These are phyloP conservation scores for Caenorhabditis sp. DNA, from an alignment of 2,888 invertebrate genomes.

Conservation along the genomic window DNA sequence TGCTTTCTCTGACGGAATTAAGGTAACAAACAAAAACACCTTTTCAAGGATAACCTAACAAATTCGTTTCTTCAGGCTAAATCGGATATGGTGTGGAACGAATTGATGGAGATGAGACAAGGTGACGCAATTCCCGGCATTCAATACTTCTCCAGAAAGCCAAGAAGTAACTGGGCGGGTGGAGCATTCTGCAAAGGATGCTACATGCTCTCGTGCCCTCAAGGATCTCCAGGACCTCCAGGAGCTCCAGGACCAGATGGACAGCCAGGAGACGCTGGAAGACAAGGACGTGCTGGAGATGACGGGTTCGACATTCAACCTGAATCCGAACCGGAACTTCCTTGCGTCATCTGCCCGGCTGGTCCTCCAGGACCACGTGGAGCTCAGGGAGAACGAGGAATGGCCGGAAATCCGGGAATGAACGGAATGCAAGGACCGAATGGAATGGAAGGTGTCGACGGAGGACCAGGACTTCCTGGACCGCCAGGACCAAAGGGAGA, in stretches of 20 bases:
- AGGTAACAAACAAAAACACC: slow-evolving; percentile 29
- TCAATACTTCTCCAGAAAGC: slow-evolving; percentile 69
- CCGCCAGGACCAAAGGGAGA: slow-evolving; percentile 62
- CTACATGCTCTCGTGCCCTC: slow-evolving; percentile 73
- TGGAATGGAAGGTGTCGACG: slow-evolving; percentile 73
- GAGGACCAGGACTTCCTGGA: slow-evolving; percentile 70
- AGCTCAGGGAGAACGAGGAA: slow-evolving; percentile 78
- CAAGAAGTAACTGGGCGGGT: slow-evolving; percentile 62
- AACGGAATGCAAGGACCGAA: slow-evolving; percentile 68
- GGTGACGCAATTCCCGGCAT: slow-evolving; percentile 37
- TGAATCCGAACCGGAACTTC: slow-evolving; percentile 76
- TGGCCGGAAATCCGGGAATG: slow-evolving; percentile 68
- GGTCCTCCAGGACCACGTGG: slow-evolving; percentile 79
- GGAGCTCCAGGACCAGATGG: slow-evolving; percentile 76
- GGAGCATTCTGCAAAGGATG: slow-evolving; percentile 72
- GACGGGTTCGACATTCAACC: slow-evolving; percentile 78
- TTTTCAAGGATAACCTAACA: too few species aligned
- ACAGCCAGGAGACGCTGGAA: slow-evolving; percentile 73
- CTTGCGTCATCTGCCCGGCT: slow-evolving; percentile 78
- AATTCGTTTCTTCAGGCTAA: slow-evolving; percentile 51
- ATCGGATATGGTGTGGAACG: slow-evolving; percentile 54
- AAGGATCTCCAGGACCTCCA: slow-evolving; percentile 77
- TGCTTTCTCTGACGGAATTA: slow-evolving; percentile 42
- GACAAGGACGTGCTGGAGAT: slow-evolving; percentile 71
- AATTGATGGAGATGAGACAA: slow-evolving; percentile 54